Evolutionary conservation across 2,113 vertebrate species (phyloP), one percentile per base, ranked within the genome.

Genomic region (Pterocles orientalis): DNA sequence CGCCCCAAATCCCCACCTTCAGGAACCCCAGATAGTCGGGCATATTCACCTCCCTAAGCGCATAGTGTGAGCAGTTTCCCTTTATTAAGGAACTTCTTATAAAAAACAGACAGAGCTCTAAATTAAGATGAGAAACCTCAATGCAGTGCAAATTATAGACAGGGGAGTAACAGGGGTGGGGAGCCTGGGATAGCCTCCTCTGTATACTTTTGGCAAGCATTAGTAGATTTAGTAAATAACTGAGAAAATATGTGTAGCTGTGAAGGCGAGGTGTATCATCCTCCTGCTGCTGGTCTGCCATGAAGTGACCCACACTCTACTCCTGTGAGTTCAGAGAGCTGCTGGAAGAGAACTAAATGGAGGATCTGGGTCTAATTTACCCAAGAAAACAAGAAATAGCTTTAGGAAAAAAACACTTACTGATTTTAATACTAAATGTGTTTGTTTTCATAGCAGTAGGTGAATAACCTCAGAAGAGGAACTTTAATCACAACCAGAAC

Each of bases 361-460:
- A 78, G n/a, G 17, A 58, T 60, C 73, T 94, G 81, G 66, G 51
- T 41, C 50, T 80, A 86, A 90, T 89, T 95, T 90, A 50, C 28
- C 21, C 45, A 72, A 70, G 71, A 87, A 94, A 87, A 48, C 11
- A 91, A 75, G 25, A 90, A 92, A 29, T 71, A 70, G 5, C 24
- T 82, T 84, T 28, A 71, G 45, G 16, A 73, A 86, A 88, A 39
- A 47, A 23, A 11, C 11, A 48, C 7, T 51, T 79, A 62, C 10
- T 89, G 29, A 51, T 94, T 92, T 43, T 51, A 77, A n/a, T 0
- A 0, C 53, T 88, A 86, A 80, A 93, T 54, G n/a, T 78, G 23
- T 69, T 95, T 91, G 58, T 88, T 94, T 96, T 78, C 81, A 62
- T 68, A 93, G 33, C 47, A 96, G 76, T 95, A 95, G 90, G 94